Percentiles rank a stretch among this genome's conserved stretches.
These are phyloP conservation scores for Esox niger DNA, from an alignment of 2,113 vertebrate genomes.

Conservation along the genomic window DNA sequence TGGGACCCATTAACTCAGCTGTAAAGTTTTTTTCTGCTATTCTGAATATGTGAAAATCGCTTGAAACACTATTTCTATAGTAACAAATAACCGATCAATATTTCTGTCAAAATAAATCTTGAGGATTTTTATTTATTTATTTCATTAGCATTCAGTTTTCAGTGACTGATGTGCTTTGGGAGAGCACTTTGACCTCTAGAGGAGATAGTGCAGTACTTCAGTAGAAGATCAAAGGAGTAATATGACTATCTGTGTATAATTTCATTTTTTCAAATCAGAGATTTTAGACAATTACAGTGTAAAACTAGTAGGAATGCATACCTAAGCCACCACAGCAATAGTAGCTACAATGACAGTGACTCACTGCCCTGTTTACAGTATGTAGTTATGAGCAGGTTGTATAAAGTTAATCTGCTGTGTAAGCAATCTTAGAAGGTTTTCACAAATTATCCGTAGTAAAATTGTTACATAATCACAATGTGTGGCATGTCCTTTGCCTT, in stretches of 20 bases:
- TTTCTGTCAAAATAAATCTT: neutral
- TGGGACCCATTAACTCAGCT: too few species aligned
- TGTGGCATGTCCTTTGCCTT: neutral
- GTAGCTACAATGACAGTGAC: neutral
- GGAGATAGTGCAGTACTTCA: neutral
- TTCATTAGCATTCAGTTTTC: neutral
- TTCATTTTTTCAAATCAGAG: neutral
- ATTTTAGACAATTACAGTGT: neutral
- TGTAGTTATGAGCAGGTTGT: neutral
- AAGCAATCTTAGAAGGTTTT: neutral
- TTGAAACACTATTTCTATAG: too few species aligned
- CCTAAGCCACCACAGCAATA: neutral
- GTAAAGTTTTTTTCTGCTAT: too few species aligned
- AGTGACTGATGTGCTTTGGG: neutral
- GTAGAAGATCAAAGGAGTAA: neutral
- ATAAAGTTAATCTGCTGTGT: slow-evolving; percentile 5
- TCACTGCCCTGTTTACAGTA: neutral
- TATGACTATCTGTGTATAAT: neutral
- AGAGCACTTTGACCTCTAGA: neutral
- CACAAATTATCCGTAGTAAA: neutral
- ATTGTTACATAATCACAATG: slow-evolving; percentile 1
- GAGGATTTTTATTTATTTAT: neutral
- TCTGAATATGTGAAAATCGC: too few species aligned
- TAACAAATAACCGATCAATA: too few species aligned
- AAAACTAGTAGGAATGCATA: neutral